Conservation (phyloP, 2,113 vertebrate genomes). For the Orcinus orca region DNA sequence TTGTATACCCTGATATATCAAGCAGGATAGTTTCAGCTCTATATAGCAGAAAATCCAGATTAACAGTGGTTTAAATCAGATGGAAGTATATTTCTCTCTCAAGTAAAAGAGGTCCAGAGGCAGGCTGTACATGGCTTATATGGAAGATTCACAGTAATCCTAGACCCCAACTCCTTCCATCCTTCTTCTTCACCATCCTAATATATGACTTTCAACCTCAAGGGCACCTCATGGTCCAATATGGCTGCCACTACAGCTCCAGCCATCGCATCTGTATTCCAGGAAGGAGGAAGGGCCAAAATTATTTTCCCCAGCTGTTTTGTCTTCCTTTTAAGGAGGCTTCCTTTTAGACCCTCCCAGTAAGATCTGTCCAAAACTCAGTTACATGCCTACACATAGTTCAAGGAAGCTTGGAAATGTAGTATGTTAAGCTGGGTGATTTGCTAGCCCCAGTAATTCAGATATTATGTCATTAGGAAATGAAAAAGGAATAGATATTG, state of each 20-base stretch:
- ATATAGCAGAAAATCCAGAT: slow-evolving; percentile 19
- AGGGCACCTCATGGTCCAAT: not conserved
- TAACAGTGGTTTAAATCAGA: not conserved
- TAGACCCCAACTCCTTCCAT: not conserved
- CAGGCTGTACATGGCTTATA: not conserved
- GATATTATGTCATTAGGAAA: not conserved
- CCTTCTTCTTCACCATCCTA: not conserved
- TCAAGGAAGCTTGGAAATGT: not conserved
- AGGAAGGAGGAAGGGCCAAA: not conserved
- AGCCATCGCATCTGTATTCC: not conserved
- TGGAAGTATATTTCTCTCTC: not conserved
- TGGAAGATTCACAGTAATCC: not conserved
- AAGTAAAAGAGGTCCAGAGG: not conserved
- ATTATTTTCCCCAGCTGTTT: not conserved
- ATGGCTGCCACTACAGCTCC: not conserved
- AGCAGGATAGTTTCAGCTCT: not conserved
- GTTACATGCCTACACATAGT: not conserved
- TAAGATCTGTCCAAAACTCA: not conserved
- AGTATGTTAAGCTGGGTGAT: not conserved
- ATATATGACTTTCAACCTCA: slow-evolving; percentile 9
- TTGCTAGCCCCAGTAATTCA: not conserved
- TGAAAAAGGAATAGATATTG: not conserved
- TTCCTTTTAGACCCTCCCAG: not conserved
- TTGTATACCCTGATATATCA: not conserved
- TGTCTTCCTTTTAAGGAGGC: not conserved